A percentile compares a stretch with the other conserved stretches of the same genome.
These are phyloP conservation scores for Nasonia giraulti DNA, from an alignment of 1,140 invertebrate genomes.

Conservation along the genomic window DNA sequence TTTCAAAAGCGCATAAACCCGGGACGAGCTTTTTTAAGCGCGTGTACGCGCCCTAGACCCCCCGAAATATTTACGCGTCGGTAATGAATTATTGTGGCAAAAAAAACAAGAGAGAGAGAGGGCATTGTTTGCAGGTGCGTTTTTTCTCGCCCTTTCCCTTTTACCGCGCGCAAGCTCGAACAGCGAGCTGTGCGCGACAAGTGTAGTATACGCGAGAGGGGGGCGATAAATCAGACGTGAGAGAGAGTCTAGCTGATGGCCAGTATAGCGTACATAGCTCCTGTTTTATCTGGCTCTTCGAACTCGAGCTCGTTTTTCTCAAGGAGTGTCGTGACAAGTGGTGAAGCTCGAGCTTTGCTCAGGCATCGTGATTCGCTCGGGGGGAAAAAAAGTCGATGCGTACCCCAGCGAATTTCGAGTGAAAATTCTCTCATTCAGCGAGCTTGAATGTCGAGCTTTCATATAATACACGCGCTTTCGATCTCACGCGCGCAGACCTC, in stretches of 20 bases:
- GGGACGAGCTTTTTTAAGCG: constrained; percentile 44
- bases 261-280: neutral
- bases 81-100: constrained; percentile 68
- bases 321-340: neutral
- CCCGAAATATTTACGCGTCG: constrained; percentile 50
- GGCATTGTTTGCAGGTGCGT: constrained; percentile 61
- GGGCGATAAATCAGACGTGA: constrained; percentile 20
- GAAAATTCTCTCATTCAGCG: neutral
- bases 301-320: neutral
- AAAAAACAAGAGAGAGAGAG: constrained; percentile 53
- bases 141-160: constrained; percentile 34
- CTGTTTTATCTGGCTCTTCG: neutral
- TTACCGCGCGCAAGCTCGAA: constrained; percentile 9
- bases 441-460: neutral
- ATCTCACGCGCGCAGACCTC: neutral
- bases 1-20: constrained; percentile 61
- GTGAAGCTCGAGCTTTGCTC: neutral
- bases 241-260: neutral
- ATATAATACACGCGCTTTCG: neutral
- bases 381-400: no score
- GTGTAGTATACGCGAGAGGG: neutral
- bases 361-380: no score
- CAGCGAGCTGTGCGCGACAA: constrained; percentile 24
- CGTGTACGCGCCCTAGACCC: constrained; percentile 13
- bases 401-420: no score